Conservation (phyloP, 2,888 invertebrate genomes). For the Drosophila nigricruria region DNA sequence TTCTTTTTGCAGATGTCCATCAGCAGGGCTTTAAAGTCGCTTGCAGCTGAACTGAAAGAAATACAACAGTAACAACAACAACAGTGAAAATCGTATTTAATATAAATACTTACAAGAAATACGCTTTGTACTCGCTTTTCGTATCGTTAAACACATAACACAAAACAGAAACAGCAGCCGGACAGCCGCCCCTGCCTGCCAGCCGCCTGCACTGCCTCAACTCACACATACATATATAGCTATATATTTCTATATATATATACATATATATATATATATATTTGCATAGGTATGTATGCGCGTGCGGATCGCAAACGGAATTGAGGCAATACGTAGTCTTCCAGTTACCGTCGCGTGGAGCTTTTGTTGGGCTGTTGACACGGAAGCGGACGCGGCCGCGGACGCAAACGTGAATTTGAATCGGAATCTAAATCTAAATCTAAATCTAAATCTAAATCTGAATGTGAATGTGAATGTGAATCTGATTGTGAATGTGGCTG, state of each 20-base stretch:
- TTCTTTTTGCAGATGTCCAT: constrained; percentile 56
- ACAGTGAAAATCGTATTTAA: constrained; percentile 65
- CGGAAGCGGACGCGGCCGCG: constrained; percentile 42
- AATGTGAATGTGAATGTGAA: background rate
- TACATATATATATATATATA: background rate
- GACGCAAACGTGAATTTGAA: background rate
- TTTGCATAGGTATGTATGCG: background rate
- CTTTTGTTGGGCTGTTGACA: constrained; percentile 42
- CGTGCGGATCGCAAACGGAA: constrained; percentile 18
- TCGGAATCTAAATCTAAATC: background rate
- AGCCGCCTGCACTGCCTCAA: background rate
- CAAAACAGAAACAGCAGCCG: constrained; percentile 59
- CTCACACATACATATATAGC: background rate
- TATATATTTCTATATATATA: background rate
- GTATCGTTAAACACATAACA: constrained; percentile 55
- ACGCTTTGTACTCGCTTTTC: constrained; percentile 35
- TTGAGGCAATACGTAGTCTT: constrained; percentile 23
- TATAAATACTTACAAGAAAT: constrained; percentile 58
- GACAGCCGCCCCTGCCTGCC: constrained; percentile 6
- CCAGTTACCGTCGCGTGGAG: constrained; percentile 31
- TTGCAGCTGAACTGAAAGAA: constrained; percentile 34
- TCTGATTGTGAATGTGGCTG: background rate
- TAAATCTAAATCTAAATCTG: background rate
- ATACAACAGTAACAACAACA: constrained; percentile 24
- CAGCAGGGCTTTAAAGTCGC: constrained; percentile 55